Conservation (phyloP, 2,797 vertebrate species). For the Protosalanx chinensis region DNA sequence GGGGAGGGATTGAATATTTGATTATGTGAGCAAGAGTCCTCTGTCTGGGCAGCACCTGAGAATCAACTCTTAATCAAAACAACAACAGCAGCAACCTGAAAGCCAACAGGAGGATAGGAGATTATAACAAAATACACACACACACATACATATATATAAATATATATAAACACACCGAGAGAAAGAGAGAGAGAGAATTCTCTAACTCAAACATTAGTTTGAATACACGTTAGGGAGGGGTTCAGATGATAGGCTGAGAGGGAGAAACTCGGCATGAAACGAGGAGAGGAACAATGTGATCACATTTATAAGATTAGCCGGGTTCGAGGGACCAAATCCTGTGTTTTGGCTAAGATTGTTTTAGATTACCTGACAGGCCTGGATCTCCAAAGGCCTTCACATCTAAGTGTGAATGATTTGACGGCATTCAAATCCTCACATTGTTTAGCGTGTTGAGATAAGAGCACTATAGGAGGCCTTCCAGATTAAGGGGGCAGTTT, state of each 20-base stretch:
- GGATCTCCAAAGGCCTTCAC: background rate
- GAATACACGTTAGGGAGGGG: background rate
- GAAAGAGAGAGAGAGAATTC: background rate
- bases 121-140: background rate
- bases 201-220: background rate
- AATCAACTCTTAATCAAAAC: slow-evolving; percentile 28
- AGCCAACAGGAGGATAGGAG: background rate
- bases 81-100: slow-evolving; percentile 14
- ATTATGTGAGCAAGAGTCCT: slow-evolving; percentile 34
- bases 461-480: background rate
- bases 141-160: background rate
- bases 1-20: slow-evolving; percentile 35
- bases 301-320: slow-evolving; percentile 19
- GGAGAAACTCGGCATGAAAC: background rate
- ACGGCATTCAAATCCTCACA: slow-evolving; percentile 3
- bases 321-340: slow-evolving; percentile 2
- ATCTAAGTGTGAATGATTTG: background rate
- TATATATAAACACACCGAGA: no score
- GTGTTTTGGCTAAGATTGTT: slow-evolving; percentile 8
- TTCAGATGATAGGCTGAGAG: background rate
- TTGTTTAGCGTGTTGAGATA: background rate
- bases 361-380: background rate
- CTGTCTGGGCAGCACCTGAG: slow-evolving; percentile 31
- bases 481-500: slow-evolving; percentile 9
- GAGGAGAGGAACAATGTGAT: slow-evolving; percentile 20